Conservation (phyloP, 2,797 vertebrate genomes). For the Molossus molossus region DNA sequence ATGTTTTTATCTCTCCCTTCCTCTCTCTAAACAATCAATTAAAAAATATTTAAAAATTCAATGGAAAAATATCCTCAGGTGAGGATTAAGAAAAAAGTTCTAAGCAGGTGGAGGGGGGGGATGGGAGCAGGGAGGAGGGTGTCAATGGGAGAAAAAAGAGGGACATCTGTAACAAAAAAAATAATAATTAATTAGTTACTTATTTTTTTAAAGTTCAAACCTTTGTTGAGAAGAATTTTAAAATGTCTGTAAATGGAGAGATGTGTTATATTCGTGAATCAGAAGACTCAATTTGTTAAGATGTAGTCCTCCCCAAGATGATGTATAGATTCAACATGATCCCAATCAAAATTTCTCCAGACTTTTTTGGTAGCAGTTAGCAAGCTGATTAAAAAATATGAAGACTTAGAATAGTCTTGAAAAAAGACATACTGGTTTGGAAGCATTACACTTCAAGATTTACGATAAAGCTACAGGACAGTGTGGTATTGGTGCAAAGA, state of each 20-base stretch:
- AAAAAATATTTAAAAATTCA: no score
- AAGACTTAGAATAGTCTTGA: neutral
- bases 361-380: constrained; percentile 17
- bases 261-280: neutral
- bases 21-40: no score
- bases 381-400: neutral
- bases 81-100: no score
- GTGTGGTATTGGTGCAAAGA: neutral
- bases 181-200: no score
- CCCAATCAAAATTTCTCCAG: neutral
- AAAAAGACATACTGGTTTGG: neutral
- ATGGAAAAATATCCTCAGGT: no score
- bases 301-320: neutral
- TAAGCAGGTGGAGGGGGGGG: no score
- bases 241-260: neutral
- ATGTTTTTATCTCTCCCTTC: no score
- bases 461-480: neutral
- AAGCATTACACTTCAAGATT: neutral
- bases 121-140: no score
- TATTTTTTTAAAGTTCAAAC: neutral
- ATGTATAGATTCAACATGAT: neutral
- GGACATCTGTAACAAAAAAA: no score
- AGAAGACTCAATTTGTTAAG: constrained; percentile 1
- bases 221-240: neutral
- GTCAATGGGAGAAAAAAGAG: no score